Conservation (phyloP, 2,113 vertebrate genomes). For the Psittacula cyanocephala region DNA sequence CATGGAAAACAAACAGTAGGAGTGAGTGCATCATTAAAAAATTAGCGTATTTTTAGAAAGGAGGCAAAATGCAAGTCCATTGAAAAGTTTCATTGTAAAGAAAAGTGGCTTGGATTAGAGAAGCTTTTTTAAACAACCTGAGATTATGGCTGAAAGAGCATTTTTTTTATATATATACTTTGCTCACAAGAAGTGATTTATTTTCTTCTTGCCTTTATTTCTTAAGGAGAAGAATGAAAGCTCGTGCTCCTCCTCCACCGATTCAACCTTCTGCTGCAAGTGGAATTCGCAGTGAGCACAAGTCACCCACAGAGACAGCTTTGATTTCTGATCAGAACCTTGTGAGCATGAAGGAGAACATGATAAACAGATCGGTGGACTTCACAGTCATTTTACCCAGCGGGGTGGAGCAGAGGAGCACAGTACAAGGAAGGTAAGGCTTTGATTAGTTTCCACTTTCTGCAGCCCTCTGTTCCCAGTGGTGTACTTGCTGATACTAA, state of each 20-base stretch:
- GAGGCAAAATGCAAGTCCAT: neutral
- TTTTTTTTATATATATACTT: neutral
- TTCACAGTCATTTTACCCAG: constrained; percentile 80
- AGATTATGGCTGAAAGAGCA: neutral
- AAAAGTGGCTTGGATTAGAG: neutral
- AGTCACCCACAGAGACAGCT: constrained; percentile 51
- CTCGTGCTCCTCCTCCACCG: constrained; percentile 81
- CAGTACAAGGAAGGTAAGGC: constrained; percentile 84
- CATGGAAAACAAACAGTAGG: constrained; percentile 4
- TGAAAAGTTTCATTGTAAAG: neutral
- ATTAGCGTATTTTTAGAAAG: neutral
- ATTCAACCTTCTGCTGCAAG: constrained; percentile 75
- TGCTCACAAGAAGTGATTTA: neutral
- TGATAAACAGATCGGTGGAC: constrained; percentile 72
- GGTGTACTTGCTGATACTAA: neutral
- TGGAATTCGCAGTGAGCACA: constrained; percentile 58
- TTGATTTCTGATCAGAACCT: constrained; percentile 71
- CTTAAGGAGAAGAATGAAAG: constrained; percentile 87
- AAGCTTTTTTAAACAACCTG: neutral
- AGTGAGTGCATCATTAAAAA: constrained; percentile 16
- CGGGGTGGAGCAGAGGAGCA: constrained; percentile 76
- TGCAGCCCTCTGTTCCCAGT: neutral
- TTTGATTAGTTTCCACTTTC: neutral
- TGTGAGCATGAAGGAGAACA: constrained; percentile 79
- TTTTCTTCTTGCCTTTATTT: neutral